Evolutionary conservation across 2,888 invertebrate genomes (phyloP), one percentile per base, ranked within the genome.

Genomic region (Epirrita christyi): DNA sequence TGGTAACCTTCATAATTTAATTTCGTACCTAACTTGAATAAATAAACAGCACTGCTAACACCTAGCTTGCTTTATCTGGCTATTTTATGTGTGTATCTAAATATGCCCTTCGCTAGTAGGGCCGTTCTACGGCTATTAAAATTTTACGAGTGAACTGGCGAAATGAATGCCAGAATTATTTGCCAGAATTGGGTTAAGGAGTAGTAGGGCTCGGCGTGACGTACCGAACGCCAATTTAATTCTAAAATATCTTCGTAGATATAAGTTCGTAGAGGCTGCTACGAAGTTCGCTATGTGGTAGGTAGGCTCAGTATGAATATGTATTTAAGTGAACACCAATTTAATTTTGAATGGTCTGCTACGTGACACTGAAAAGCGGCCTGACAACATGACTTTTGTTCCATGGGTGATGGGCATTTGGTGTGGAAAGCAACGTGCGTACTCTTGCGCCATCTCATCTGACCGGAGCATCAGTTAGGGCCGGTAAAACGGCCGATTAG

Each of bases 101-200:
- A 53, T 54, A 61, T 61, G 59, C 55, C 55, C 48, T 38, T 46
- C 45, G 42, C 50, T 75, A 72, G 70, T 75, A 6, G 75, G 79
- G 74, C 71, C 80, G 76, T 88, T 88, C 81, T 80, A 68, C 69
- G 63, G 80, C 84, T 81, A 88, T 90, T 91, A 91, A 90, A 88
- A 84, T 88, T 90, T 89, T 87, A 91, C 85, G 86, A 89, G 76
- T 86, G 85, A 88, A 81, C 84, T 87, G 86, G 80, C 80, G 82
- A 87, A 91, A 88, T 89, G 85, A 89, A 89, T 83, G 81, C 80
- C 80, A 74, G 85, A 88, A 88, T 89, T 87, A 40, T 88, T 88
- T 83, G 81, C 79, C 80, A 75, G 85, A 90, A 90, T 88, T 87
- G 85, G 89, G 89, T 89, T 89, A 89, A 85, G 85, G 81, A 84